Evolutionary conservation across 1,140 invertebrate genomes (phyloP), one percentile per base, ranked within the genome.

Genomic region (Drosophila quadrilineata): DNA sequence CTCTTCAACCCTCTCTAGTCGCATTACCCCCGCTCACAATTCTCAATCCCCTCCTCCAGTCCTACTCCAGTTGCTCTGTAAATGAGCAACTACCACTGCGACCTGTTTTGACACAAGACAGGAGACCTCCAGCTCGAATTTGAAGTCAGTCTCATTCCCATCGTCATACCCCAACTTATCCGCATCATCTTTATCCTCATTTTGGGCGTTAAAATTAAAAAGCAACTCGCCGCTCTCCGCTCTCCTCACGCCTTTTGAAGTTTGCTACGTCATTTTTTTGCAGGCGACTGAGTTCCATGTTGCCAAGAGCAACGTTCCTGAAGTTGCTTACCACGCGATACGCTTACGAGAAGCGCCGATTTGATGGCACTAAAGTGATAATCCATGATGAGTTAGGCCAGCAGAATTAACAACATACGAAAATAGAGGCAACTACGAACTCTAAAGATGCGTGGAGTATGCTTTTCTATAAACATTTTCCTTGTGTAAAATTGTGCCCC

Each of bases 71-170:
- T 29, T 6, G 12, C 16, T 17, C 5, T 46, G 43, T 71, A 70
- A 79, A 71, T 71, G 75, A 82, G 62, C 64, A 71, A 31, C 71
- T n/a, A 16, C n/a, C n/a, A n/a, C 31, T 40, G 58, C 67, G 65
- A 74, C 77, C 77, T 71, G 57, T 70, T n/a, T 69, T 84, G 77
- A 84, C 76, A 76, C 73, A 75, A 43, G 35, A 6, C 21, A 4
- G 16, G 17, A 3, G 9, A 9, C 29, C 29, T 5, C 2, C 1
- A 16, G 0, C 14, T 6, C 29, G 3, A 21, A 16, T 3, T 29
- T 8, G 3, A 22, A 16, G 6, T 3, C 12, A 22, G 9, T 38
- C 14, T 22, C 38, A 41, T 45, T 33, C 29, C 29, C 21, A 24
- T 6, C 26, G 5, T 12, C 17, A 28, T 33, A 10, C 17, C n/a